phyloP scores from a whole-genome alignment of 2,888 invertebrate species.

The Asteroscopus sphinx region DNA sequence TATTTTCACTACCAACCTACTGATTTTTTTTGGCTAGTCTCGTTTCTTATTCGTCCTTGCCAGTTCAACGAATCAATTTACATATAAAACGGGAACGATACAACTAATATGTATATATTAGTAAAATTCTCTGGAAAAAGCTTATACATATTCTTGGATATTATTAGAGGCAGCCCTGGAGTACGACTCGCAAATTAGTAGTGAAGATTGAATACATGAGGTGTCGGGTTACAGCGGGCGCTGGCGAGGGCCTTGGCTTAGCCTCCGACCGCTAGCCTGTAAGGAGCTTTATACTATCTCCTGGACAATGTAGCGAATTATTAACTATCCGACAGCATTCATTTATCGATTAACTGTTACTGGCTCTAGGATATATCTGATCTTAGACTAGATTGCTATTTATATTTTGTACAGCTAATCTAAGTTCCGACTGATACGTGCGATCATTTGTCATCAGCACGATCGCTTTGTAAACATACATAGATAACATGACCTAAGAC shows the following conservation, averaged over 20 bases:
- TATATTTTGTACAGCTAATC: conserved; percentile 28
- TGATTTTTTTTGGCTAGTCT: no score
- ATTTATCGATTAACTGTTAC: conserved; percentile 53
- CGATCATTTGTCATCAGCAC: background rate
- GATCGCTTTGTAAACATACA: no score
- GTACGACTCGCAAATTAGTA: conserved; percentile 78
- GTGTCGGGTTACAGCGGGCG: conserved; percentile 81
- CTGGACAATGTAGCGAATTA: conserved; percentile 49
- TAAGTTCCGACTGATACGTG: conserved; percentile 7
- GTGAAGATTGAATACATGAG: conserved; percentile 84
- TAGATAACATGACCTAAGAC: no score
- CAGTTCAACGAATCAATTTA: no score
- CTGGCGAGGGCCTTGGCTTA: conserved; percentile 74
- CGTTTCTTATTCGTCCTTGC: no score
- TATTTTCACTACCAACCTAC: no score
- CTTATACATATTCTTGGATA: background rate
- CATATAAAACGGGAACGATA: no score
- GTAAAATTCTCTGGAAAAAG: no score
- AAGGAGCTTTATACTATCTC: conserved; percentile 52
- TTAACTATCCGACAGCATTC: conserved; percentile 41
- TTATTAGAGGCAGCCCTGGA: conserved; percentile 69
- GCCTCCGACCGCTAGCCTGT: conserved; percentile 61
- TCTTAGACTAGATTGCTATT: conserved; percentile 31
- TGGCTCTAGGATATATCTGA: conserved; percentile 25
- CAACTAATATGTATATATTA: no score